Evolutionary conservation across 2,113 vertebrate genomes (phyloP).

Genomic region (Cepphus grylle): DNA sequence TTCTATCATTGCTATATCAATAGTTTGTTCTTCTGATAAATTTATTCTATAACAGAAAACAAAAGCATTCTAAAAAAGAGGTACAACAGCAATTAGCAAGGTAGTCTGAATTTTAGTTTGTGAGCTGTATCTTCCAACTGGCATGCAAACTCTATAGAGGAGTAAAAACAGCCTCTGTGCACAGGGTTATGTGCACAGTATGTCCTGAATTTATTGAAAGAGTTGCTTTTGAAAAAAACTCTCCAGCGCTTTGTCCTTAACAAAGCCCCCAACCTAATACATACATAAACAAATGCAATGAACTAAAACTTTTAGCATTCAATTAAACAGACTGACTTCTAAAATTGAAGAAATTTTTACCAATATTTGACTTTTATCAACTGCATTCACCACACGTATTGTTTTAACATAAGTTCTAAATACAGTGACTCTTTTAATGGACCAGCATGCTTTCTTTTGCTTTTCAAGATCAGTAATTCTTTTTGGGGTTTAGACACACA

Average conservation of each 20-base stretch:
- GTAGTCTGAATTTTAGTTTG: not conserved
- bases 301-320: not conserved
- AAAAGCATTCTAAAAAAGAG: slow-evolving; percentile 5
- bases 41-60: slow-evolving; percentile 73
- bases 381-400: not conserved
- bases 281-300: not conserved
- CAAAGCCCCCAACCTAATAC: not conserved
- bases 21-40: slow-evolving; percentile 71
- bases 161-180: not conserved
- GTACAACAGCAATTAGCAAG: not conserved
- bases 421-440: not conserved
- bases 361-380: not conserved
- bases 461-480: not conserved
- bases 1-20: slow-evolving; percentile 83
- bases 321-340: not conserved
- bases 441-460: not conserved
- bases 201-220: not conserved
- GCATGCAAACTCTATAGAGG: not conserved
- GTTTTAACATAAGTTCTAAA: not conserved
- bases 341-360: not conserved
- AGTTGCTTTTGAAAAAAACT: not conserved
- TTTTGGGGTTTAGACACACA: not conserved
- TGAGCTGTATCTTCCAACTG: not conserved
- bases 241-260: not conserved
- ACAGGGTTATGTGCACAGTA: not conserved